These are phyloP conservation scores for Acrocephalus arundinaceus DNA, from an alignment of 2,113 vertebrate species.

Conservation along the genomic window DNA sequence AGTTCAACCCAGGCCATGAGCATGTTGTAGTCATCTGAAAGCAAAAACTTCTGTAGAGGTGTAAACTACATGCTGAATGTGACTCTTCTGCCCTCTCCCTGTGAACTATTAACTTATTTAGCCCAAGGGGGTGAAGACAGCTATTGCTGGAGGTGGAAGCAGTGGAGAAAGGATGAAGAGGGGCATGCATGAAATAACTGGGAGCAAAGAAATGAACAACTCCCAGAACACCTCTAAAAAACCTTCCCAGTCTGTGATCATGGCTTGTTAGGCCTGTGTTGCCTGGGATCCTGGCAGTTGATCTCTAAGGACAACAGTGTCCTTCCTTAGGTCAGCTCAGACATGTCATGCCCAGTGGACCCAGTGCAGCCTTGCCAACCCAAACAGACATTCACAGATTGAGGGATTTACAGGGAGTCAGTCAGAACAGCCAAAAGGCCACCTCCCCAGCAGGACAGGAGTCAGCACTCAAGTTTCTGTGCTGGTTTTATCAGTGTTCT, in stretches of 20 bases:
- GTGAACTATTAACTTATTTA: not conserved
- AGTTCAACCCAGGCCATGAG: not conserved
- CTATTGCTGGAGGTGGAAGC: not conserved
- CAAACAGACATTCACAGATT: not conserved
- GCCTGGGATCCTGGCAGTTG: not conserved
- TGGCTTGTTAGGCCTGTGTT: not conserved
- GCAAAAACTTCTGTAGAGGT: not conserved
- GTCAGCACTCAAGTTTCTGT: not conserved
- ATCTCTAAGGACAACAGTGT: not conserved
- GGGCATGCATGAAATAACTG: not conserved
- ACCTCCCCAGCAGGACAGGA: not conserved
- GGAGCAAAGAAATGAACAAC: not conserved
- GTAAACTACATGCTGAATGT: not conserved
- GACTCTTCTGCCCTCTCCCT: not conserved
- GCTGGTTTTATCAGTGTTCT: not conserved
- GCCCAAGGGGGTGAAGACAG: not conserved
- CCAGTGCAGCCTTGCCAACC: not conserved
- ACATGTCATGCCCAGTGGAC: not conserved
- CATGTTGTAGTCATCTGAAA: not conserved
- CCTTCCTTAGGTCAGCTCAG: not conserved
- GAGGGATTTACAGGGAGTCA: not conserved
- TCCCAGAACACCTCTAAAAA: not conserved
- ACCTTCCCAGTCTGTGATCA: not conserved
- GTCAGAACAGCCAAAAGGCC: not conserved
- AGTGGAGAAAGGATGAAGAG: not conserved